Conservation (phyloP, 2,797 vertebrate genomes). For the Ctenosaura bakeri region DNA sequence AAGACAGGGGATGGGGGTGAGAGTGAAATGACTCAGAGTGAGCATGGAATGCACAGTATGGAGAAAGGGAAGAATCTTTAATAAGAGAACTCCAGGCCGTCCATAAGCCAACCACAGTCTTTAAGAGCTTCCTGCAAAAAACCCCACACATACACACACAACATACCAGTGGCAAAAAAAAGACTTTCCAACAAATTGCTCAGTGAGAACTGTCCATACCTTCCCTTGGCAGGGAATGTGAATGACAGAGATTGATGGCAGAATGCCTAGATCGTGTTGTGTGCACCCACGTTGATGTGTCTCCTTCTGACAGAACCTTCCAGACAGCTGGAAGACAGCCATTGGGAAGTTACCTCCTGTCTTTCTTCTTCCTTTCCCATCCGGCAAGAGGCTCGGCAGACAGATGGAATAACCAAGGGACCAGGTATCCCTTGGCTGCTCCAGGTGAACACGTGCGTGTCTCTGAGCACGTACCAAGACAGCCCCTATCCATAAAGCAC, state of each 20-base stretch:
- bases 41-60: background rate
- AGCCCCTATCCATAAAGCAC: background rate
- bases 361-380: background rate
- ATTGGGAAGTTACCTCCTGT: background rate
- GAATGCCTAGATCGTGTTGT: background rate
- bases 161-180: background rate
- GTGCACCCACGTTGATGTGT: background rate
- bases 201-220: background rate
- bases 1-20: background rate
- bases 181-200: background rate
- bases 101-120: background rate
- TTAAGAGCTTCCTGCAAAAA: background rate
- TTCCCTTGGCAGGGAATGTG: background rate
- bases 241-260: background rate
- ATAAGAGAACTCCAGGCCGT: background rate
- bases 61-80: background rate
- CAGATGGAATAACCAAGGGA: slow-evolving; percentile 6
- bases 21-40: too few species aligned
- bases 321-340: slow-evolving; percentile 16
- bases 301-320: slow-evolving; percentile 40
- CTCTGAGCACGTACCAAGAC: background rate
- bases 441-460: background rate
- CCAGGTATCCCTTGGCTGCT: background rate
- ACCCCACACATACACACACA: background rate
- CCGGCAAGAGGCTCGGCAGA: slow-evolving; percentile 28